Evolutionary conservation across 2,888 invertebrate species (phyloP).

Genomic region (Muschampia plurimacula): DNA sequence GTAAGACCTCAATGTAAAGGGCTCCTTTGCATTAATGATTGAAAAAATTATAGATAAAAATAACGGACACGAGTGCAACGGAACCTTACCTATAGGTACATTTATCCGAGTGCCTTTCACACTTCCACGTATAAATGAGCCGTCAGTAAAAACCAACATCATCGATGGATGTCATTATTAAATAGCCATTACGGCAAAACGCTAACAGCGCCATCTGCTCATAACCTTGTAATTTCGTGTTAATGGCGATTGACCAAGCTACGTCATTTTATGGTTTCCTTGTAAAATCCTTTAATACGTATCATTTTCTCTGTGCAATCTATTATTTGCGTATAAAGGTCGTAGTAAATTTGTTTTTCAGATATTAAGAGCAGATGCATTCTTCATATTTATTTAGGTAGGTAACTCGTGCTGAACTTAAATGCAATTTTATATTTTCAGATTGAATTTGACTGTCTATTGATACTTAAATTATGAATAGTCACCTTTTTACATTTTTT

Average conservation of each 20-base stretch:
- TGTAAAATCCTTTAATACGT: slow-evolving; percentile 20
- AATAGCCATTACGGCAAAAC: slow-evolving; percentile 50
- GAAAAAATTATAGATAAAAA: neutral
- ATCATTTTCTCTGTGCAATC: slow-evolving; percentile 9
- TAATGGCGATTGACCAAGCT: slow-evolving; percentile 43
- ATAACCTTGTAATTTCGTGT: slow-evolving; percentile 45
- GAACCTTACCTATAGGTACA: slow-evolving; percentile 11
- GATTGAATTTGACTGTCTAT: too few species aligned
- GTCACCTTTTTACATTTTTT: too few species aligned
- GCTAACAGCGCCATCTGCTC: slow-evolving; percentile 36
- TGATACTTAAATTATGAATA: too few species aligned
- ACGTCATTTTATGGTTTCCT: slow-evolving; percentile 28
- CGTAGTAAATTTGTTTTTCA: neutral
- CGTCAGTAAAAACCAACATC: slow-evolving; percentile 53
- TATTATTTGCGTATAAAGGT: slow-evolving; percentile 16
- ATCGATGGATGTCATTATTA: slow-evolving; percentile 54
- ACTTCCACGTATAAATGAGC: slow-evolving; percentile 49
- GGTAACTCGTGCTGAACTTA: neutral
- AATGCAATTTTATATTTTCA: neutral
- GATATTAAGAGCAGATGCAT: slow-evolving; percentile 4
- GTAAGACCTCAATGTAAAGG: too few species aligned
- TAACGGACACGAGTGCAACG: slow-evolving; percentile 20
- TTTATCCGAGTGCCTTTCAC: slow-evolving; percentile 40
- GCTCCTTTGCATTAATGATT: too few species aligned
- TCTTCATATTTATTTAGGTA: neutral